A percentile compares a stretch with the other conserved stretches of the same genome.
phyloP scores from a whole-genome alignment of 1,140 invertebrate genomes.

The Megathymus violae region DNA sequence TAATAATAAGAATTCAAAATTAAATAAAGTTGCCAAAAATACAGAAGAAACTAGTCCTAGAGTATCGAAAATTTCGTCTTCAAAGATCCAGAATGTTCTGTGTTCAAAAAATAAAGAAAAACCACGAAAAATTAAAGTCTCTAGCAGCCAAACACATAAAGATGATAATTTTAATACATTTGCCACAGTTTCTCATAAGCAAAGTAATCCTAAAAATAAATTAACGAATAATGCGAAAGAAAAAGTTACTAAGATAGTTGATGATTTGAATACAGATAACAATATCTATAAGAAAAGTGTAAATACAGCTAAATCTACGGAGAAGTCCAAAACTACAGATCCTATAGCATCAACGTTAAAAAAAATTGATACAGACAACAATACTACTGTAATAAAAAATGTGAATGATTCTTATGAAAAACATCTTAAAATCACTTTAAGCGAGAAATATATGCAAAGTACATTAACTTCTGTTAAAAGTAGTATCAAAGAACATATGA shows the following conservation, averaged over 20 bases:
- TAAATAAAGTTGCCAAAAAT: not conserved
- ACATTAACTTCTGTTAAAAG: no score
- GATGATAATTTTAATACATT: not conserved
- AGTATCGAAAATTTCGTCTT: no score
- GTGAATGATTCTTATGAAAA: no score
- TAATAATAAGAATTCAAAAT: not conserved
- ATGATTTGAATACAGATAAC: not conserved
- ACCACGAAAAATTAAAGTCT: not conserved
- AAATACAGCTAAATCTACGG: constrained; percentile 6
- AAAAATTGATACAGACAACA: not conserved
- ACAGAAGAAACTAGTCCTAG: not conserved
- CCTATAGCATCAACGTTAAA: not conserved
- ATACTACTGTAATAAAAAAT: no score
- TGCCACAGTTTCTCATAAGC: not conserved
- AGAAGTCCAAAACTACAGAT: constrained; percentile 2
- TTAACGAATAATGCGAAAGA: constrained; percentile 1
- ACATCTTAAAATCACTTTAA: no score
- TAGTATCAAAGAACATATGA: no score
- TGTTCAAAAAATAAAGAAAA: not conserved
- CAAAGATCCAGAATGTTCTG: not conserved
- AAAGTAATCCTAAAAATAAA: constrained; percentile 14
- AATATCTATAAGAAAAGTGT: not conserved
- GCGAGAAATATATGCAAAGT: no score
- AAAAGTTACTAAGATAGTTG: not conserved
- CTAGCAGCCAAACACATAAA: not conserved